Conservation (phyloP, 2,113 vertebrate species). For the Motacilla tschutschensis region DNA sequence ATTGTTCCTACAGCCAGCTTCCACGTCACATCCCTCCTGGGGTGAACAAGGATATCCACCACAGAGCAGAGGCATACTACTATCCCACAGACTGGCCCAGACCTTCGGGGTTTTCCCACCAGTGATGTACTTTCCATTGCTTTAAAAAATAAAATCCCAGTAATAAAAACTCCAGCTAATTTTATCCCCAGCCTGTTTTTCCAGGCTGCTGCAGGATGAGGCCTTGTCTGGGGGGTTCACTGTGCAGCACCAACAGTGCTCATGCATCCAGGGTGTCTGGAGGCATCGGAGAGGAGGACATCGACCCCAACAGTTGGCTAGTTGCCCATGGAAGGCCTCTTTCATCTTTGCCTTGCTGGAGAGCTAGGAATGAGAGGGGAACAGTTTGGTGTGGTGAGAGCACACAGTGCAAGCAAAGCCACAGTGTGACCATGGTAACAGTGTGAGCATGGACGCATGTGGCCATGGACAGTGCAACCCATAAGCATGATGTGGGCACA, state of each 20-base stretch:
- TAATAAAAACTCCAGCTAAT: background rate
- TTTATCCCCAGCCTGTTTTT: background rate
- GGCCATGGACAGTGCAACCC: background rate
- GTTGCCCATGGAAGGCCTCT: background rate
- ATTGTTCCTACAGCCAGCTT: background rate
- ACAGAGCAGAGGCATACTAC: fast-evolving
- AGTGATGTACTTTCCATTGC: background rate
- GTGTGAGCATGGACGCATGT: background rate
- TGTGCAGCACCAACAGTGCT: fast-evolving
- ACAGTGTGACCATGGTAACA: background rate
- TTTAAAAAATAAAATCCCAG: slow-evolving; percentile 2
- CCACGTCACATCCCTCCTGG: background rate
- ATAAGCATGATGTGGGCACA: background rate
- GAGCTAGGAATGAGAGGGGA: background rate
- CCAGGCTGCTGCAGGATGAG: background rate
- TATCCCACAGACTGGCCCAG: background rate
- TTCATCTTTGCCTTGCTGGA: background rate
- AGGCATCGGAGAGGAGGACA: background rate
- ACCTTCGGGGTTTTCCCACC: background rate
- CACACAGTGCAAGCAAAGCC: background rate
- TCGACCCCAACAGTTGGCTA: fast-evolving
- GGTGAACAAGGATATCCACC: background rate
- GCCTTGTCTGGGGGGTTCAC: fast-evolving
- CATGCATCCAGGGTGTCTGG: fast-evolving
- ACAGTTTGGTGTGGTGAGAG: background rate